Percentiles rank a stretch among this genome's conserved stretches.
These are phyloP conservation scores for Xestia c-nigrum DNA, from an alignment of 2,888 invertebrate genomes.

Conservation along the genomic window DNA sequence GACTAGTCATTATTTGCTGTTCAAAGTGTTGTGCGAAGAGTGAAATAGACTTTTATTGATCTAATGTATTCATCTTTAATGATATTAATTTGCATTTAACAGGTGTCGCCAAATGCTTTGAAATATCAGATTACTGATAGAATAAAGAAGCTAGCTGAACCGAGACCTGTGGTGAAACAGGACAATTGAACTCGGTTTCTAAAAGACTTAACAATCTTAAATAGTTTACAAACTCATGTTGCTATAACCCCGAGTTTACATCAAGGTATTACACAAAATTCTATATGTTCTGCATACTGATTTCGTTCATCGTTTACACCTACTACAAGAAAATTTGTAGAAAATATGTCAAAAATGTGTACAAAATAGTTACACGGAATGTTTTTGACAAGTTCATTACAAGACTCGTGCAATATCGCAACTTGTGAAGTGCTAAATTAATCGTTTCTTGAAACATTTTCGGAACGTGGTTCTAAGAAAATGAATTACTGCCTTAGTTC, in stretches of 20 bases:
- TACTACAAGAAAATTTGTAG: conserved; percentile 5
- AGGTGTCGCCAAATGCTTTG: conserved; percentile 84
- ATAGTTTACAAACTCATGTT: background rate
- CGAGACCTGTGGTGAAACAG: conserved; percentile 72
- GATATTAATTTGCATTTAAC: conserved; percentile 38
- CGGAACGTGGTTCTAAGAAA: background rate
- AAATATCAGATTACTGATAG: conserved; percentile 83
- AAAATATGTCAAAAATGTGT: conserved; percentile 1
- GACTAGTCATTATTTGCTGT: background rate
- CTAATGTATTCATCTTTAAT: background rate
- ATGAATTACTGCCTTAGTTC: background rate
- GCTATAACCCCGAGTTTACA: background rate
- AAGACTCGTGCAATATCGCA: background rate
- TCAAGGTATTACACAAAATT: background rate
- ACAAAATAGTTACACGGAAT: background rate
- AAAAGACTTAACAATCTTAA: background rate
- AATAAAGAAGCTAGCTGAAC: conserved; percentile 81
- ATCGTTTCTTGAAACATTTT: background rate
- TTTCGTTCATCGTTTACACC: background rate
- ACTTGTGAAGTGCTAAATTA: background rate
- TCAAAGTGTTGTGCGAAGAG: background rate
- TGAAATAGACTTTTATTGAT: background rate
- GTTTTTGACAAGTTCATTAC: background rate
- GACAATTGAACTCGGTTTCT: background rate
- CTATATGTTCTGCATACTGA: background rate